These are phyloP conservation scores for Philereme vetulata DNA, from an alignment of 2,888 invertebrate species.

Conservation along the genomic window DNA sequence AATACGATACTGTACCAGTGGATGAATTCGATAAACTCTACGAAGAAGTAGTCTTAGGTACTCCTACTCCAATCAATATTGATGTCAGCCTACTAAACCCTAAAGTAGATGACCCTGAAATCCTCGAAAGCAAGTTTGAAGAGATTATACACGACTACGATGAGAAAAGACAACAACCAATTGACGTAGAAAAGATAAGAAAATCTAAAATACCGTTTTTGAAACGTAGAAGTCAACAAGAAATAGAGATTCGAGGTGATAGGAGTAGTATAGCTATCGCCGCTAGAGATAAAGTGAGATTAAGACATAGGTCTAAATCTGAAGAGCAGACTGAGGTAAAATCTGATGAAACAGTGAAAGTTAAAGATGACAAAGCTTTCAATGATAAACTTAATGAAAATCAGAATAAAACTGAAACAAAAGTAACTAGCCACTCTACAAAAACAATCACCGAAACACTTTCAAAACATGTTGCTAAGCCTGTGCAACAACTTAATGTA, in stretches of 20 bases:
- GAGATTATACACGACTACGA: constrained; percentile 74
- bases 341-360: constrained; percentile 4
- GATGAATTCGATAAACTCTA: constrained; percentile 75
- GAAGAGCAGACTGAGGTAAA: constrained; percentile 9
- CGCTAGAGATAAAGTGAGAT: constrained; percentile 36
- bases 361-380: constrained; percentile 5
- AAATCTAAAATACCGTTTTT: constrained; percentile 64
- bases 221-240: constrained; percentile 58
- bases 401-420: too few species aligned
- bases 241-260: constrained; percentile 25
- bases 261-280: constrained; percentile 39
- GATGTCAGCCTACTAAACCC: constrained; percentile 49
- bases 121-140: constrained; percentile 67
- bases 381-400: not conserved
- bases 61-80: constrained; percentile 32
- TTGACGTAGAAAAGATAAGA: constrained; percentile 48
- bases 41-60: constrained; percentile 56
- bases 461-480: too few species aligned
- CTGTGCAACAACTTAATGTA: too few species aligned
- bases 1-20: constrained; percentile 40
- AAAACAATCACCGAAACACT: too few species aligned
- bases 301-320: constrained; percentile 28
- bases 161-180: constrained; percentile 50
- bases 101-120: constrained; percentile 59
- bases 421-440: too few species aligned